Evolutionary conservation across 2,797 vertebrate genomes (phyloP).

Genomic region (Coregonus suidteri): DNA sequence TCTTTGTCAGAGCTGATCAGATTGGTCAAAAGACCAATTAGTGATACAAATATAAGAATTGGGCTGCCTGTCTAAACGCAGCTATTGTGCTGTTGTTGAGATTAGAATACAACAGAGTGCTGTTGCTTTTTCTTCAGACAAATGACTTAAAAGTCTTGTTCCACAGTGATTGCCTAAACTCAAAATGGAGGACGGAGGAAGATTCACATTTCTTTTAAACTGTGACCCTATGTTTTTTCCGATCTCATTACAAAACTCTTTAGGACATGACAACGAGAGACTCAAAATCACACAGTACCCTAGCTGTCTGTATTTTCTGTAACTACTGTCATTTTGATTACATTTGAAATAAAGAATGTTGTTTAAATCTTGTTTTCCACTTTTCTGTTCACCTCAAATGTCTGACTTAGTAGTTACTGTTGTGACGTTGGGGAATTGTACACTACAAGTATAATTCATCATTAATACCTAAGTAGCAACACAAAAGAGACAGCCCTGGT

Average conservation of each 20-base stretch:
- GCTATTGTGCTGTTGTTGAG: slow-evolving; percentile 30
- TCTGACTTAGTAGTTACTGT: neutral
- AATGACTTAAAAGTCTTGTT: slow-evolving; percentile 25
- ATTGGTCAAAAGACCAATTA: no score
- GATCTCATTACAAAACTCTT: slow-evolving; percentile 49
- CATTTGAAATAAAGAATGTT: slow-evolving; percentile 79
- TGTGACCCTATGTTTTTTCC: slow-evolving; percentile 48
- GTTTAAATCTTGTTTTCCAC: slow-evolving; percentile 38
- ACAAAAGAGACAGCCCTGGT: neutral
- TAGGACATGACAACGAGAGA: slow-evolving; percentile 45
- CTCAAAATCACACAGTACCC: slow-evolving; percentile 64
- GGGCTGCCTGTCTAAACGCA: no score
- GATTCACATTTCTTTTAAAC: slow-evolving; percentile 26
- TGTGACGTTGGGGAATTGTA: neutral
- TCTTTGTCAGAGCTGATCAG: no score
- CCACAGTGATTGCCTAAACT: slow-evolving; percentile 28
- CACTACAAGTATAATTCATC: neutral
- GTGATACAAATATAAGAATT: no score
- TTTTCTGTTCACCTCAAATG: neutral
- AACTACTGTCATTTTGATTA: slow-evolving; percentile 80
- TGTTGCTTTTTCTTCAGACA: slow-evolving; percentile 38
- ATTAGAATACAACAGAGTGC: slow-evolving; percentile 37
- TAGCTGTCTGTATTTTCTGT: slow-evolving; percentile 74
- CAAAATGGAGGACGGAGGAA: slow-evolving; percentile 17
- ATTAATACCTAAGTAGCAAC: neutral